Evolutionary conservation across 2,888 invertebrate species (phyloP), one percentile per base, ranked within the genome.

Genomic region (Chorisops tibialis): DNA sequence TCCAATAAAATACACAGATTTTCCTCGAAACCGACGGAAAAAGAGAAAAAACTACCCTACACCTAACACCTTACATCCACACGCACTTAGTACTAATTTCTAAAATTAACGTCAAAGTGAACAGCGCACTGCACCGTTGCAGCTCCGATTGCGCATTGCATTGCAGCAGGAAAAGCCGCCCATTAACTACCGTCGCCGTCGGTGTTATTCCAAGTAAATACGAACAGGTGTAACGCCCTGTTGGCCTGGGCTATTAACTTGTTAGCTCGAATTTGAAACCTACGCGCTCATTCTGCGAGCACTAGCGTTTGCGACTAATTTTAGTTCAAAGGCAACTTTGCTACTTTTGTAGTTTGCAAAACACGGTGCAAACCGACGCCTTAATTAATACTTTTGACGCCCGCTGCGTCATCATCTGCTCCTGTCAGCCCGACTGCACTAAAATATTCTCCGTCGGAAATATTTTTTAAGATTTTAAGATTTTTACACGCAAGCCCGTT

Each of bases 331-430:
- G 24, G 56, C 39, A 45, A 45, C 30, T 54, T 54, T 22, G 56
- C 56, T 56, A 43, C 56, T 45, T 56, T 56, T 56, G 56, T 45
- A 56, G 18, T 30, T 24, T 30, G 35, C 35, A 19, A 56, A 56
- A 56, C 56, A 56, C 56, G 56, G 43, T 56, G 56, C 56, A 22
- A 56, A 56, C 43, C 43, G 56, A 56, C 45, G 56, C 56, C 56
- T 56, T 56, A 56, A 56, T 56, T 56, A 56, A 56, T 56, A 56
- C 56, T 56, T 56, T 56, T 56, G 43, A 56, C 56, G 45, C 56
- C 56, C 56, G 56, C 56, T 56, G 56, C 56, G 56, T 56, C 43
- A 54, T 54, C 54, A 54, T 54, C 54, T 54, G 54, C 43, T 30
- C 30, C 30, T 30, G n/a, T n/a, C n/a, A n/a, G n/a, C n/a, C n/a